Percentiles rank a stretch among this genome's conserved stretches.
These are phyloP conservation scores for Germaria angustata DNA, from an alignment of 2,888 invertebrate genomes.

Conservation along the genomic window DNA sequence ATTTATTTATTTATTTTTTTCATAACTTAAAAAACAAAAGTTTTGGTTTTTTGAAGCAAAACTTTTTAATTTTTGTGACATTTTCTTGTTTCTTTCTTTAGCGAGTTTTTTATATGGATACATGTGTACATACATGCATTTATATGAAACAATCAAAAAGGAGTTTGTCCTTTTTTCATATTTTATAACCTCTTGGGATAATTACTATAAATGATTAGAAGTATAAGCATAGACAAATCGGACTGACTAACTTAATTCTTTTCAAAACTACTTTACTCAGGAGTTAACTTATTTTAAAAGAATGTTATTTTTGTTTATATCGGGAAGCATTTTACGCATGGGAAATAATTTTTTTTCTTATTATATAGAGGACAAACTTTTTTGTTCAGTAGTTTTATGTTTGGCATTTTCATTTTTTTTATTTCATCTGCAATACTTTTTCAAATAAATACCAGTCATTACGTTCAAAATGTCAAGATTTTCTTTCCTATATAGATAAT, in stretches of 20 bases:
- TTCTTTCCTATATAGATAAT: no score
- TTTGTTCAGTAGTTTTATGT: no score
- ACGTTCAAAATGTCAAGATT: no score
- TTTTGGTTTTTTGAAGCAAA: slow-evolving; percentile 52
- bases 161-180: slow-evolving; percentile 1
- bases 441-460: no score
- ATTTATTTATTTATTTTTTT: slow-evolving; percentile 8
- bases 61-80: slow-evolving; percentile 59
- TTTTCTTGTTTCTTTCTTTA: slow-evolving; percentile 41
- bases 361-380: no score
- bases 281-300: slow-evolving; percentile 25
- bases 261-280: slow-evolving; percentile 21
- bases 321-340: not conserved
- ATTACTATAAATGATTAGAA: not conserved
- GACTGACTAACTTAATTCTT: slow-evolving; percentile 9
- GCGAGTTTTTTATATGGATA: not conserved
- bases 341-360: not conserved
- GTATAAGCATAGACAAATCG: not conserved
- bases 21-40: slow-evolving; percentile 48
- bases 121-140: not conserved
- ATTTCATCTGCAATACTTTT: no score
- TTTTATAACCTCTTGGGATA: slow-evolving; percentile 23
- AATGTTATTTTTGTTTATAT: not conserved
- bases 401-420: no score
- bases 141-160: slow-evolving; percentile 39